Conservation (phyloP, 2,888 invertebrate genomes). For the Baccha elongata region DNA sequence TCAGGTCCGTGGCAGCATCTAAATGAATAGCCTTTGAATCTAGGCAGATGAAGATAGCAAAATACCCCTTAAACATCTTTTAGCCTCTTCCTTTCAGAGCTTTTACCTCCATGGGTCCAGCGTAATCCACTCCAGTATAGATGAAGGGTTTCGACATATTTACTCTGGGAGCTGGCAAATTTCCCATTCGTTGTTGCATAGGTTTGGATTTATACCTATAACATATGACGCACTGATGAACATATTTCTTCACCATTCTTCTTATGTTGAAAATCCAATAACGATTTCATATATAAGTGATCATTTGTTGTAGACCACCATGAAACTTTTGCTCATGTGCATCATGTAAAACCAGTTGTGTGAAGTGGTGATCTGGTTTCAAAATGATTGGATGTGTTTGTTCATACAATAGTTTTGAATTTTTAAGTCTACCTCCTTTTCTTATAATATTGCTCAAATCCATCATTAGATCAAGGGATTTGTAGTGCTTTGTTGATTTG, state of each 20-base stretch:
- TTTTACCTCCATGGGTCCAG: slow-evolving; percentile 53
- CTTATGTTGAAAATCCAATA: slow-evolving; percentile 11
- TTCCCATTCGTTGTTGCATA: neutral
- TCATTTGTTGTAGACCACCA: slow-evolving; percentile 9
- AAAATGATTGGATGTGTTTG: slow-evolving; percentile 3
- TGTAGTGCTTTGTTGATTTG: neutral
- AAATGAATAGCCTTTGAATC: slow-evolving; percentile 65
- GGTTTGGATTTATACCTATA: too few species aligned
- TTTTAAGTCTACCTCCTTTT: neutral
- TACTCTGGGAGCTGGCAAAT: slow-evolving; percentile 57
- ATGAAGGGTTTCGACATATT: too few species aligned
- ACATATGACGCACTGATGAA: slow-evolving; percentile 61
- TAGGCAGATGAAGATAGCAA: slow-evolving; percentile 75
- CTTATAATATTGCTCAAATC: neutral
- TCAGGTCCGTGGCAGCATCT: too few species aligned
- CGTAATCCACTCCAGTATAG: too few species aligned
- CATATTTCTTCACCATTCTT: neutral
- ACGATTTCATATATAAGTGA: neutral
- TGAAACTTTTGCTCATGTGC: slow-evolving; percentile 7
- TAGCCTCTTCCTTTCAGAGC: slow-evolving; percentile 50
- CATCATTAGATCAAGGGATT: neutral
- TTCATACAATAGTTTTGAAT: neutral
- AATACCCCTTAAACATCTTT: slow-evolving; percentile 72
- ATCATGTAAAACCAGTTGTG: neutral
- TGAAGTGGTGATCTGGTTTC: neutral